Conservation (phyloP, 2,888 invertebrate genomes). For the Linyphia triangularis region DNA sequence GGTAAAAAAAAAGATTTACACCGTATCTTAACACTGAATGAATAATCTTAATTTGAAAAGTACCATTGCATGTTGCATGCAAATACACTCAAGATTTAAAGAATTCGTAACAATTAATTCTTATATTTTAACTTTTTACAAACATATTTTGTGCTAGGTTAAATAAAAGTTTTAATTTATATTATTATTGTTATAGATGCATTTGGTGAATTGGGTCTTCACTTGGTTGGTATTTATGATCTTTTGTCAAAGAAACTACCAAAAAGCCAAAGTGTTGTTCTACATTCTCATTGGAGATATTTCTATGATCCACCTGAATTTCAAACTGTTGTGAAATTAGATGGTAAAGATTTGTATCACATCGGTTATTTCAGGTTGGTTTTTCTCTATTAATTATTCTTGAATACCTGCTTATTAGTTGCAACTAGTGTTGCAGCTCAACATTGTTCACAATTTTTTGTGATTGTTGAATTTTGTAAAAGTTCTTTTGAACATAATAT, state of each 20-base stretch:
- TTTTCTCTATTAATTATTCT: not conserved
- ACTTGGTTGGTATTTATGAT: conserved; percentile 93
- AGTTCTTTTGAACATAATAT: no score
- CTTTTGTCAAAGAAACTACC: conserved; percentile 82
- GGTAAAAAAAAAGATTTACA: no score
- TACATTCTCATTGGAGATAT: conserved; percentile 89
- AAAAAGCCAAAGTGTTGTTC: conserved; percentile 77
- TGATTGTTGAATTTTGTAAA: no score
- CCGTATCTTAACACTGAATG: no score
- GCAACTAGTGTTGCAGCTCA: no score
- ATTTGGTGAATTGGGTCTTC: conserved; percentile 81
- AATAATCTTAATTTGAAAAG: no score
- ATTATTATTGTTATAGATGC: conserved; percentile 82
- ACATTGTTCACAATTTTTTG: no score
- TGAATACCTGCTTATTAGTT: no score
- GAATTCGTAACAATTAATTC: no score
- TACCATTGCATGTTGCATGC: no score
- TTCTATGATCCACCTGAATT: conserved; percentile 97
- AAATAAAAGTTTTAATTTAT: not conserved
- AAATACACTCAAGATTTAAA: no score
- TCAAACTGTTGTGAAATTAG: conserved; percentile 82
- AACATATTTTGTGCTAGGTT: not conserved
- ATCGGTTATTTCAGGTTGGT: conserved; percentile 89
- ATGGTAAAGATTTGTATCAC: conserved; percentile 86
- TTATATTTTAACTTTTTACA: no score